Base-by-base conservation (phyloP, 2,888 invertebrate species). In the Apodemia hepburni region DNA sequence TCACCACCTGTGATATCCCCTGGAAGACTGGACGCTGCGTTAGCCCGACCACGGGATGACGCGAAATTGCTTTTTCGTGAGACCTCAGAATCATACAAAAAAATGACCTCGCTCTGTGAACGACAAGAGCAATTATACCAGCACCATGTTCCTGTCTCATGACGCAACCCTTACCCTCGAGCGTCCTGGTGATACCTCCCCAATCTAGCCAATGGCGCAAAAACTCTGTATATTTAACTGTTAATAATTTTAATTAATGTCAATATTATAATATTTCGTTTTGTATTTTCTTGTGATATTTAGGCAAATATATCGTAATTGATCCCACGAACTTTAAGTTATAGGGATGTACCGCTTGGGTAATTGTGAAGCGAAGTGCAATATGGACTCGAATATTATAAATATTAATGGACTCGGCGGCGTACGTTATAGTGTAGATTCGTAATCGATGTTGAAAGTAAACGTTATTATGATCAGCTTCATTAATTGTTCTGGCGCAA, bases 281-380 rank as follows among this genome's bases (percentile, higher is more conserved):
- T 90, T 88, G 87, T 90, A 90, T 89, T 88, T 89, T 85, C 89
- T 91, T 91, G 91, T 91, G 91, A 91, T 91, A 91, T 90, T 85
- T 91, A 91, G 90, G 90, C 85, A 89, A 91, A 85, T 88, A 88
- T 85, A 87, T 87, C 79, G 80, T 87, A 85, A 88, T 82, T 74
- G 82, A 83, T 86, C 89, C 90, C 90, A 85, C 85, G 87, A 88
- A 88, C 89, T 89, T 77, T 89, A 89, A 89, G 89, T 89, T 89
- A 83, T 81, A 84, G 87, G 89, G 87, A 85, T 81, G 81, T 76
- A 75, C 78, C 81, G 87, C 84, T 86, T 82, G 78, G 84, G 81
- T 82, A 83, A 79, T 76, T 80, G 80, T 82, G 82, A 83, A 81
- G 83, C 82, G 76, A 81, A 84, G 90, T 91, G 90, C 90, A 91